Evolutionary conservation across 2,113 vertebrate species (phyloP).

Genomic region (Jaculus jaculus): DNA sequence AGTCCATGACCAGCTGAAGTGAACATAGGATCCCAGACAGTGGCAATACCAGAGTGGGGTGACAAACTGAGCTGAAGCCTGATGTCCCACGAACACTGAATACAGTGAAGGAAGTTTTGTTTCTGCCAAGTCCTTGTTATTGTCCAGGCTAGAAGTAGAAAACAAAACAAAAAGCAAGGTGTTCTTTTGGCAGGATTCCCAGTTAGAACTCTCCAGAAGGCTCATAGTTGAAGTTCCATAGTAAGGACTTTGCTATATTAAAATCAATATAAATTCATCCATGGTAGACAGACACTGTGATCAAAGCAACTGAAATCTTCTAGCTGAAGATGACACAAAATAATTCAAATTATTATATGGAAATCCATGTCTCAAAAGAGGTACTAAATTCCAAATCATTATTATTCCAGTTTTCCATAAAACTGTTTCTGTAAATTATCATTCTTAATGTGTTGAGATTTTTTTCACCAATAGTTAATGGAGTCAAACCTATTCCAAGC

Average conservation of each 20-base stretch:
- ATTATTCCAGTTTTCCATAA: slow-evolving; percentile 50
- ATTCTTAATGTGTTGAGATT: background rate
- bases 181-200: background rate
- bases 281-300: background rate
- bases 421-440: slow-evolving; percentile 15
- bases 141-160: background rate
- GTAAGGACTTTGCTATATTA: background rate
- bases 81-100: background rate
- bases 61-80: too few relatives aligned
- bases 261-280: slow-evolving; percentile 18
- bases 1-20: background rate
- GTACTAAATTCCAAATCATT: slow-evolving; percentile 43
- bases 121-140: background rate
- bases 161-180: background rate
- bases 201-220: background rate
- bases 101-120: background rate
- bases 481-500: slow-evolving; percentile 47
- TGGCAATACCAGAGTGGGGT: background rate
- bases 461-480: slow-evolving; percentile 14
- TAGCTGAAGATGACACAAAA: background rate
- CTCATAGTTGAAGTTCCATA: background rate
- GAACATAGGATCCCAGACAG: background rate
- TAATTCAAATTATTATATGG: slow-evolving; percentile 33
- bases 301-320: slow-evolving; percentile 24
- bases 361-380: slow-evolving; percentile 49